These are phyloP conservation scores for Drosophila quadrilineata DNA, from an alignment of 1,140 invertebrate species.

Conservation along the genomic window DNA sequence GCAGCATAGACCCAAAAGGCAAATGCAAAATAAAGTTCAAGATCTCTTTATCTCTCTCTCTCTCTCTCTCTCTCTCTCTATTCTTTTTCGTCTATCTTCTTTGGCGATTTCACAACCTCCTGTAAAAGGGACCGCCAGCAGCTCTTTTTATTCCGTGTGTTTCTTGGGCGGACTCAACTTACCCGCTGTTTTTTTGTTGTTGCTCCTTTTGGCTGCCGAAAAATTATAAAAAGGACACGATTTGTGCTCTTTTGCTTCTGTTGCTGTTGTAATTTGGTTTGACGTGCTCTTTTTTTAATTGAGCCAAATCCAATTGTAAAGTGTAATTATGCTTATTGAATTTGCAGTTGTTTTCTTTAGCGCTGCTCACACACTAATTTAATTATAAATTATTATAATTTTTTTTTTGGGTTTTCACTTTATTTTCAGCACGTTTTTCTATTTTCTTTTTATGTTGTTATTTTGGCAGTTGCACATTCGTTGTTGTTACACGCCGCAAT, in stretches of 20 bases:
- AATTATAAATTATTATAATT: not conserved
- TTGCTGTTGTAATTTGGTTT: constrained; percentile 1
- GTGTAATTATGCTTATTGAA: constrained; percentile 20
- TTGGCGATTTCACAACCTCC: no score
- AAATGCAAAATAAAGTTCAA: constrained; percentile 11
- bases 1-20: no score
- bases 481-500: not conserved
- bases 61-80: not conserved
- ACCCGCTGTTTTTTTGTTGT: constrained; percentile 33
- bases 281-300: constrained; percentile 20
- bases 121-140: not conserved
- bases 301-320: constrained; percentile 28
- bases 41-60: not conserved
- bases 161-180: constrained; percentile 15
- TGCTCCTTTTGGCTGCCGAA: no score
- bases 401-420: not conserved
- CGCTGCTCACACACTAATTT: constrained; percentile 14
- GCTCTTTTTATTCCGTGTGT: constrained; percentile 29
- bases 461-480: constrained; percentile 17
- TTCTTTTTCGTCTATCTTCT: not conserved
- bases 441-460: no score
- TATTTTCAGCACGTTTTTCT: constrained; percentile 1
- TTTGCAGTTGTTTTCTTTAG: no score
- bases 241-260: not conserved
- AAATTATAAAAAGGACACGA: no score